Base-by-base conservation (phyloP, 2,888 invertebrate genomes). In the Clunio marinus region DNA sequence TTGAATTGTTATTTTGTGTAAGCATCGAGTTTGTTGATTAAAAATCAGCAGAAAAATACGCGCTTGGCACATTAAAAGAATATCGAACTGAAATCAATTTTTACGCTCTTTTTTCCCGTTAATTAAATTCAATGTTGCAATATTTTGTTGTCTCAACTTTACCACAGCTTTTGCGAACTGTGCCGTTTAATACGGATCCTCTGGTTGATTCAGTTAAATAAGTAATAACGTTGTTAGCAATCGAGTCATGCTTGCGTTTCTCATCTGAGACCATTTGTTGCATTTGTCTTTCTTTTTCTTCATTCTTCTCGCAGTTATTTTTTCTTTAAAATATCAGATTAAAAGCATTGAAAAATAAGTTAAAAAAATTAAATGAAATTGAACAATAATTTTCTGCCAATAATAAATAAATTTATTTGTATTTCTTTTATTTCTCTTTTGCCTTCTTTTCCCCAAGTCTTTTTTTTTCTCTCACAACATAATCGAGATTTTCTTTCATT, bases 21-120 rank as follows among this genome's bases (percentile, higher is more conserved):
- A 37, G 63, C 63, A 65, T 65, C 63, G 63, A 65, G 22, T 65
- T 65, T 65, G 46, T 65, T 65, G 63, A 65, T 65, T 46, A 65
- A 41, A 62, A 35, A 35, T 28, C 20, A 45, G 25, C 41, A 45
- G 45, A 41, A 25, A 28, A 15, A 17, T 25, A 7, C 8, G 46
- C 13, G 41, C 8, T 22, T 41, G 63, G 17, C 20, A 32, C 32
- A 59, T 59, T 59, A 59, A 59, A 59, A 59, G 27, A 17, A 17
- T 5, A 22, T 5, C 51, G 51, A 22, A 51, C 51, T 22, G 41
- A 41, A 65, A 65, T 65, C 63, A 65, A 25, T 65, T 62, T 41
- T 63, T 65, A 65, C 46, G 45, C 28, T 65, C 17, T 62, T 62
- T 62, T 59, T 59, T 32, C n/a, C n/a, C 25, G 41, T 65, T 65